These are phyloP conservation scores for Morpho achilles DNA, from an alignment of 2,888 invertebrate species.

Conservation along the genomic window DNA sequence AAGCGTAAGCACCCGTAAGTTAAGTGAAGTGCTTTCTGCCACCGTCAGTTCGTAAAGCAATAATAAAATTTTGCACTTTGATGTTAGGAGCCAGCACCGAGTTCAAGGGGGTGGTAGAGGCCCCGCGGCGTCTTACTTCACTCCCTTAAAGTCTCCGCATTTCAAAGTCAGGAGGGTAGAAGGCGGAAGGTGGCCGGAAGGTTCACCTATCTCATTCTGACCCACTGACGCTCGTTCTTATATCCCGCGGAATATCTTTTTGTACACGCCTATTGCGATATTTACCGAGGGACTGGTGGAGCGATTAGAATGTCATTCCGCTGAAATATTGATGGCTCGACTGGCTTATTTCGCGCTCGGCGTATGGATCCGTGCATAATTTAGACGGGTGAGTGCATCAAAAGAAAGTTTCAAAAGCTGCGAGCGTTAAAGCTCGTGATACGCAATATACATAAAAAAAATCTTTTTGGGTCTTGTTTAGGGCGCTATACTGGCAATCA, in stretches of 20 bases:
- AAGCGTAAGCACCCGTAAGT: constrained; percentile 42
- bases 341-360: constrained; percentile 51
- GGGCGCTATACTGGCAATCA: no score
- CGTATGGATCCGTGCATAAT: constrained; percentile 63
- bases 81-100: constrained; percentile 47
- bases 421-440: constrained; percentile 28
- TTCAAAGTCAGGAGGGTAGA: constrained; percentile 38
- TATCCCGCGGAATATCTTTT: constrained; percentile 52
- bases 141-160: constrained; percentile 41
- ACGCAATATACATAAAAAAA: no score
- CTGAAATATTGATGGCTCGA: constrained; percentile 53
- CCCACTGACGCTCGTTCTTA: constrained; percentile 52
- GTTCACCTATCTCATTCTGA: constrained; percentile 48
- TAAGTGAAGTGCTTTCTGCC: constrained; percentile 41
- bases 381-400: constrained; percentile 41
- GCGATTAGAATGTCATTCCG: constrained; percentile 69
- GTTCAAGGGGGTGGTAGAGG: constrained; percentile 55
- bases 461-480: no score
- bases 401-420: constrained; percentile 43
- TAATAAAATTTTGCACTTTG: constrained; percentile 69
- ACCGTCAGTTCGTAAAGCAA: constrained; percentile 49
- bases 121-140: constrained; percentile 49
- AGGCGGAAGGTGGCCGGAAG: constrained; percentile 52
- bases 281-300: constrained; percentile 56
- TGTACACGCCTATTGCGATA: constrained; percentile 60